Percentiles rank a stretch among this genome's conserved stretches.
phyloP scores from a whole-genome alignment of 1,140 invertebrate species.

The Orussus abietinus region DNA sequence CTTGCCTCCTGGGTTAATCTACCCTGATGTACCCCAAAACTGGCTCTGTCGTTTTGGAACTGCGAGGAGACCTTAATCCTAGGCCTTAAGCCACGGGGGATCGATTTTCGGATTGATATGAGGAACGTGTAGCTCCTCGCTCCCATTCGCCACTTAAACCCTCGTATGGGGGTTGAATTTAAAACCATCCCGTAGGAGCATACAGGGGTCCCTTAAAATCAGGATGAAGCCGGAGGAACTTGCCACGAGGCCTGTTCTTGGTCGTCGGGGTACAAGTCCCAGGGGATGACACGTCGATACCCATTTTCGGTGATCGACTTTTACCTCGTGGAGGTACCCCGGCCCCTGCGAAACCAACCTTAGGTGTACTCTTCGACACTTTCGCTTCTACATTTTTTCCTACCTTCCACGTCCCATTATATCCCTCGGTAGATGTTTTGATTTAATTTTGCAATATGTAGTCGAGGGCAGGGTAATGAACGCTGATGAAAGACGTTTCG shows the following conservation, averaged over 20 bases:
- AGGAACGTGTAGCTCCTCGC: conserved; percentile 23
- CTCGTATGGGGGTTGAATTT: conserved; percentile 45
- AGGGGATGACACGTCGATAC: conserved; percentile 26
- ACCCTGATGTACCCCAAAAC: too few species aligned
- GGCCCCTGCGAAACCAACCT: too few species aligned
- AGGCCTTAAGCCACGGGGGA: too few species aligned
- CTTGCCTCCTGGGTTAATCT: too few species aligned
- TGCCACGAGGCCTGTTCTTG: conserved; percentile 36
- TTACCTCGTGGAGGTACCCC: too few species aligned
- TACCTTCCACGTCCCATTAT: neutral
- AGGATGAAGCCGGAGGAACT: conserved; percentile 40
- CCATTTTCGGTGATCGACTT: conserved; percentile 7
- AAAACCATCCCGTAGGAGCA: conserved; percentile 43
- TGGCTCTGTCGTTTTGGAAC: too few species aligned
- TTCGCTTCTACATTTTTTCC: neutral
- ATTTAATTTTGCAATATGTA: too few species aligned
- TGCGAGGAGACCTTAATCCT: too few species aligned
- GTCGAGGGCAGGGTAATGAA: too few species aligned
- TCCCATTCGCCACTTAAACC: conserved; percentile 19
- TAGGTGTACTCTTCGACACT: too few species aligned
- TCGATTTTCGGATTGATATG: conserved; percentile 28
- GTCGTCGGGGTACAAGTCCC: conserved; percentile 39
- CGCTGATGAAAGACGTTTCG: too few species aligned
- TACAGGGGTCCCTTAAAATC: conserved; percentile 6
- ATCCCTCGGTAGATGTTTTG: too few species aligned